Conservation (phyloP, 2,797 vertebrate genomes). For the Epinephelus malabaricus region DNA sequence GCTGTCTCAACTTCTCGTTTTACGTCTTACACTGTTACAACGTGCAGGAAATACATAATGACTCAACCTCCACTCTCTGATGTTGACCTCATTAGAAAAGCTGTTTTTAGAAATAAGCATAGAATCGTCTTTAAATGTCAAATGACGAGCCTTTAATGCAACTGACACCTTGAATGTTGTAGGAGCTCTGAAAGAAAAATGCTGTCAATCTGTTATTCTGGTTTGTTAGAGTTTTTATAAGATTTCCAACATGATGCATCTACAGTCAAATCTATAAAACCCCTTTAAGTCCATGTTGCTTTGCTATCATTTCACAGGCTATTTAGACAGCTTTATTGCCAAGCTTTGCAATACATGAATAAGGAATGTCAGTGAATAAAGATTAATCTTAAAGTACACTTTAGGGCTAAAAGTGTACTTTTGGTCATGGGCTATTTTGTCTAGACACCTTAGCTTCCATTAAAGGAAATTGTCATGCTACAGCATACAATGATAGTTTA, state of each 20-base stretch:
- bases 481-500: slow-evolving; percentile 1
- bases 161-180: neutral
- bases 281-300: neutral
- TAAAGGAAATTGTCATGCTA: neutral
- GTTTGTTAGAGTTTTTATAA: neutral
- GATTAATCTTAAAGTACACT: neutral
- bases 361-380: neutral
- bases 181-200: neutral
- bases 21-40: slow-evolving; percentile 3
- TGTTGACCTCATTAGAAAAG: slow-evolving; percentile 32
- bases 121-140: slow-evolving; percentile 15
- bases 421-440: neutral
- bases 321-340: neutral
- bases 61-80: slow-evolving; percentile 28
- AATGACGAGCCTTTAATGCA: neutral
- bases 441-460: neutral
- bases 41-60: slow-evolving; percentile 31
- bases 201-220: neutral
- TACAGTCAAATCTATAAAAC: neutral
- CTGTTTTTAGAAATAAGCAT: slow-evolving; percentile 10
- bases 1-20: slow-evolving; percentile 27
- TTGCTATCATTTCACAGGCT: neutral
- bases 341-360: neutral
- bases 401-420: neutral
- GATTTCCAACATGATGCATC: neutral